Conservation (phyloP, 2,888 invertebrate species). For the Scaptomyza reducta region DNA sequence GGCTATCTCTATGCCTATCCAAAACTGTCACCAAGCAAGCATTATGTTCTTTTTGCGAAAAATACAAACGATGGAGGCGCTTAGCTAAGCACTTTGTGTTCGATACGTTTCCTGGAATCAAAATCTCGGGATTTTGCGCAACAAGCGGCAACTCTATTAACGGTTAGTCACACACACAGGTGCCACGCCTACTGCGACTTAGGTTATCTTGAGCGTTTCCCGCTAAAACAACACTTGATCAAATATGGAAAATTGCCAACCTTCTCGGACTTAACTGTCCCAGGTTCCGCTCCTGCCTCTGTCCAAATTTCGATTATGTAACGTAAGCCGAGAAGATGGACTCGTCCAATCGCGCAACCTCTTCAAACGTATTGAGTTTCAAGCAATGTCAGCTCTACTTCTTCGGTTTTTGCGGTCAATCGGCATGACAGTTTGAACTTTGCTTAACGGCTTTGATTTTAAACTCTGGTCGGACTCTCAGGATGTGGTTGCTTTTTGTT, state of each 20-base stretch:
- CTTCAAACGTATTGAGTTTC: constrained; percentile 68
- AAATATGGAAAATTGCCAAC: constrained; percentile 64
- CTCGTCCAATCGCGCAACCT: constrained; percentile 60
- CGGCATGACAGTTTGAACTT: constrained; percentile 59
- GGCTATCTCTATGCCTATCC: constrained; percentile 37
- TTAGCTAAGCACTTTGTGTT: constrained; percentile 47
- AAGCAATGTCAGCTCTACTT: constrained; percentile 51
- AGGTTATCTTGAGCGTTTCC: constrained; percentile 48
- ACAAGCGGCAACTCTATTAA: constrained; percentile 56
- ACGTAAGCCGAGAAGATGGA: constrained; percentile 55
- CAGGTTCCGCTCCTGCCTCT: constrained; percentile 34
- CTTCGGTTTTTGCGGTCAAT: constrained; percentile 67
- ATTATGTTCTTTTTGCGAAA: constrained; percentile 39
- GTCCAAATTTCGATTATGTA: constrained; percentile 61
- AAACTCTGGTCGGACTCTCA: constrained; percentile 24
- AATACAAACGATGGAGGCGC: constrained; percentile 53
- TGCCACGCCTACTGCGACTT: constrained; percentile 56
- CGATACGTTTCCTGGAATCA: constrained; percentile 55
- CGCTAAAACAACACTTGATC: constrained; percentile 72
- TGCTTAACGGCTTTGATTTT: constrained; percentile 65
- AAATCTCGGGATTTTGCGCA: constrained; percentile 54
- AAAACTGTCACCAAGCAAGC: constrained; percentile 63
- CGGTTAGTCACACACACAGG: constrained; percentile 68
- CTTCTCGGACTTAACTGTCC: constrained; percentile 43
- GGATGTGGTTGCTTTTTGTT: constrained; percentile 64